Evolutionary conservation across 2,113 vertebrate genomes (phyloP), one percentile per base, ranked within the genome.

Genomic region (Fregata magnificens): DNA sequence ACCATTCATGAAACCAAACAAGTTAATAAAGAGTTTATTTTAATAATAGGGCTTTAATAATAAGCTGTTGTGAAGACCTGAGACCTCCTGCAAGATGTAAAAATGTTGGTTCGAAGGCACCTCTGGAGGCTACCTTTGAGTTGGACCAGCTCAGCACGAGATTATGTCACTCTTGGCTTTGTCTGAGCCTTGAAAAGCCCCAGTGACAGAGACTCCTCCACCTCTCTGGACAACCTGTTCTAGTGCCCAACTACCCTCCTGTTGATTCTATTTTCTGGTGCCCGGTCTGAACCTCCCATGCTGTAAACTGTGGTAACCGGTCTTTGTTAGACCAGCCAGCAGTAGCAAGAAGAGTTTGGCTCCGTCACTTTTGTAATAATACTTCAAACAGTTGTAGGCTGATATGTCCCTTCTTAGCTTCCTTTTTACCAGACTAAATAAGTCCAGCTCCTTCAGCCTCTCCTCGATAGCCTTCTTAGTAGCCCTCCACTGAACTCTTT

Each of bases 41-140:
- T 87, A 97, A 96, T 96, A 91, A 90, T 24, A 90, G 73, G 63
- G 31, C 32, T 89, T 89, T 61, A 85, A 65, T 85, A 94, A 85
- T 85, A 82, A 69, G 49, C 25, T 56, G 45, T 52, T 85, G n/a
- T n/a, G 44, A 85, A 90, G 45, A 65, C 56, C 58, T 79, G 24
- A 82, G 26, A 71, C 40, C 44, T 91, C 31, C 62, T 93, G 84
- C 70, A 85, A 79, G 42, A 22, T 36, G 50, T 86, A 28, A 72
- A 76, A 73, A 15, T 45, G 3, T 40, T 71, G 21, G 15, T 77
- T 77, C 45, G 42, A 83, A 86, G 40, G 31, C 25, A 45, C 17
- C 26, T 81, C n/a, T 94, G 42, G 47, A 93, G 5, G 32, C 6
- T 86, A 13, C 14, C 59, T 83, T 62, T 89, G 0, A 38, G 24